Evolutionary conservation across 2,888 invertebrate genomes (phyloP), one percentile per base, ranked within the genome.

Genomic region (Galerucella calmariensis): DNA sequence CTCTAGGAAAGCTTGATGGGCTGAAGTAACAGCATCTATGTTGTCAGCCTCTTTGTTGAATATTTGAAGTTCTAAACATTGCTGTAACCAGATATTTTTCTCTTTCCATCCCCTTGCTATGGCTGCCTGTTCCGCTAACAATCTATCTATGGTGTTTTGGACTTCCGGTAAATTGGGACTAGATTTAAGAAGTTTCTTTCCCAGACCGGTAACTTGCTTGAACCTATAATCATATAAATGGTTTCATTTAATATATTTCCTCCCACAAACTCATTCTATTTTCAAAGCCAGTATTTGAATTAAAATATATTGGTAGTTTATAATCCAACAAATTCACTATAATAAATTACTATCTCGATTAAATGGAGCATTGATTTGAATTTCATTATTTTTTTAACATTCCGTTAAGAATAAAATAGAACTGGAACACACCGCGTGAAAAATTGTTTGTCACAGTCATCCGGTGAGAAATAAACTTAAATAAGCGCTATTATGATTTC

Each of bases 41-140:
- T 98, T 96, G 86, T 99, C 98, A 0, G 98, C 98, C 87, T 99
- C 99, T 56, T 97, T 92, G 88, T 97, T 97, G 88, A 98, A 97
- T 79, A 94, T 91, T 88, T 96, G 97, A 75, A 98, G 88, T 81
- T 97, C 95, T 48, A 96, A 91, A 78, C 96, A 93, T 86, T 98
- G 97, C 81, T 94, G 92, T 74, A 98, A 88, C 90, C 94, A 94
- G 65, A 93, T 92, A 72, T 97, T 94, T 84, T 97, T 97, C 73
- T 94, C 93, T 65, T 91, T 88, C 96, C 97, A 97, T 83, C 95
- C 93, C 83, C 93, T 90, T 27, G 91, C 90, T 0, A 98, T 92
- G 0, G 93, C 92, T 69, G 91, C 91, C 83, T 95, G 93, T 83
- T 97, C 94, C 0, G 92, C 92, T 75, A 91, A 90, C 35, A 98